Evolutionary conservation across 2,888 invertebrate genomes (phyloP), one percentile per base, ranked within the genome.

Genomic region (Megastigmus dorsalis): DNA sequence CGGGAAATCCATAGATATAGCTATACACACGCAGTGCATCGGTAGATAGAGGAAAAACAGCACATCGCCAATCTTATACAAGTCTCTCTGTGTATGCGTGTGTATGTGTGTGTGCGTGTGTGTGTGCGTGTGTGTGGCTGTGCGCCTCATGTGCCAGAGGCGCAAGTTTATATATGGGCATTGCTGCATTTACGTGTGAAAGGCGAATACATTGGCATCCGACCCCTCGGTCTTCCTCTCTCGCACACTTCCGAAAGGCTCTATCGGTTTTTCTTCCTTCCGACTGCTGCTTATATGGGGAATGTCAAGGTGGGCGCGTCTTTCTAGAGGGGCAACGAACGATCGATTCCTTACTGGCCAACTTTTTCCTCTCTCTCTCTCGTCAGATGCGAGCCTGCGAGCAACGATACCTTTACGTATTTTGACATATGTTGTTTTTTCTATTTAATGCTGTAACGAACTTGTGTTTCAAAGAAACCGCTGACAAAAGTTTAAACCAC

Each of bases 261-360:
- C 13, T 43, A 60, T 54, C 55, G 57, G n/a, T 38, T 63, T 63
- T 65, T 65, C 63, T 71, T 71, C 55, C 55, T 45, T 52, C 54
- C 45, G 20, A 50, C 28, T 13, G 20, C 36, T 2, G 18, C 36
- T 10, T n/a, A n/a, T n/a, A n/a, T n/a, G 48, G 62, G 45, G 33
- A 71, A 45, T 71, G 71, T 71, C 71, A 71, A 71, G 71, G 71
- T 71, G 63, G 71, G 28, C 63, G 70, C 54, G 43, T 36, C 10
- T 41, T 33, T 28, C 33, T 23, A 54, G 54, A 54, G 60, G 70
- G 54, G 52, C 45, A 36, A 23, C 55, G 33, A n/a, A 26, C 70
- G 45, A 55, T 71, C 71, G 63, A 71, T 63, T 60, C 38, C 54
- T 54, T 45, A 13, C 67, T 38, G 55, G 13, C 38, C 28, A 69